phyloP scores from a whole-genome alignment of 2,888 invertebrate species.

The Cryptus viduatorius region DNA sequence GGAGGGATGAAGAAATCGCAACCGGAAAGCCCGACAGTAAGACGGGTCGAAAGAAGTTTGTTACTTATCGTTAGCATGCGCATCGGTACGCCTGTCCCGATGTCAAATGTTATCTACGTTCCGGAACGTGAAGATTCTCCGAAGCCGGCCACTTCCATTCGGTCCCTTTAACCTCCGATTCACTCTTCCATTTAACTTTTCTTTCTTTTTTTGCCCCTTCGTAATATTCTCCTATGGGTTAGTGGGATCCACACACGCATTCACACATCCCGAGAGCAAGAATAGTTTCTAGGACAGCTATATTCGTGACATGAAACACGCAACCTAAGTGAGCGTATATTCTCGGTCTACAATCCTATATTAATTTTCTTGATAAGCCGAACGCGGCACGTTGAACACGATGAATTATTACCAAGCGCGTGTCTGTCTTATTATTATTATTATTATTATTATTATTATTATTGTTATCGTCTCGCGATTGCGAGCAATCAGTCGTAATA shows the following conservation, averaged over 20 bases:
- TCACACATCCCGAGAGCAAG: slow-evolving; percentile 32
- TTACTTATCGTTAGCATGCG: slow-evolving; percentile 60
- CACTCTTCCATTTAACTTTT: slow-evolving; percentile 1
- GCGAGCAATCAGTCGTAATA: slow-evolving; percentile 7
- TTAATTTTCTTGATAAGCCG: slow-evolving; percentile 56
- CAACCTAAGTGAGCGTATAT: slow-evolving; percentile 29
- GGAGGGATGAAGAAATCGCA: slow-evolving; percentile 33
- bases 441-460: slow-evolving; percentile 9
- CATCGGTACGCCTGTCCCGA: slow-evolving; percentile 32
- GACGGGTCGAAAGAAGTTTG: slow-evolving; percentile 38
- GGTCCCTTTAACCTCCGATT: slow-evolving; percentile 26
- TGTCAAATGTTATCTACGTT: slow-evolving; percentile 76
- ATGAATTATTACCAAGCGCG: slow-evolving; percentile 6
- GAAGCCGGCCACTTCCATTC: slow-evolving; percentile 15
- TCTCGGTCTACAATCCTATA: slow-evolving; percentile 31
- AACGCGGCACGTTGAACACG: slow-evolving; percentile 18
- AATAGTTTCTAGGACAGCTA: slow-evolving; percentile 63
- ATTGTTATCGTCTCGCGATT: slow-evolving; percentile 25
- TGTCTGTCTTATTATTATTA: background rate
- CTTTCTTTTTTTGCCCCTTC: background rate
- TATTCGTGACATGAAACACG: slow-evolving; percentile 57
- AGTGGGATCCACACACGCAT: background rate
- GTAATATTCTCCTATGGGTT: slow-evolving; percentile 7
- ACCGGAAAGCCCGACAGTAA: slow-evolving; percentile 30
- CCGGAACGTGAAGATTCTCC: slow-evolving; percentile 50